Evolutionary conservation across 2,888 invertebrate species (phyloP), one percentile per base, ranked within the genome.

Genomic region (Frankliniella fusca): DNA sequence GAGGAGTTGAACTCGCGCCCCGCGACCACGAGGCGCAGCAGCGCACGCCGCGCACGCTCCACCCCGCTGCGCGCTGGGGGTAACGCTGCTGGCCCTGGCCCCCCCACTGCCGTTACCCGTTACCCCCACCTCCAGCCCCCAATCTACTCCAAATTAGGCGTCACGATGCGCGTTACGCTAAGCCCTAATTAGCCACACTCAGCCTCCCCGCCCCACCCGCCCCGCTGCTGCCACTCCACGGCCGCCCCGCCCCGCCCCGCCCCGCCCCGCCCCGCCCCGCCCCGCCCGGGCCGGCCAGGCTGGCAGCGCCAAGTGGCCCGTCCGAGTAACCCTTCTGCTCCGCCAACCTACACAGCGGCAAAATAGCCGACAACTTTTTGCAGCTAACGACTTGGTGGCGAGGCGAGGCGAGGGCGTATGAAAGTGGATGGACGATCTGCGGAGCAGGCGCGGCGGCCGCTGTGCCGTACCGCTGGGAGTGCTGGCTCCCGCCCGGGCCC

Each of bases 121-220:
- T n/a, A 18, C 61, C 61, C 20, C 15, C 61, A 61, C 61, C 7
- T 18, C 61, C 7, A 18, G 18, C 61, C 61, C 20, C 61, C 20
- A 7, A 61, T 61, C n/a, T 15, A 18, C 20, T 18, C 61, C n/a
- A 61, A 61, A 61, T 61, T 61, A n/a, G 61, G n/a, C 61, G 61
- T 61, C 61, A 61, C n/a, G 38, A 61, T 61, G 12, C 27, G 70
- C 70, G 70, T 23, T 27, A 27, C 70, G 70, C 27, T 76, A 76
- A 76, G 70, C 70, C 70, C 70, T 76, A 76, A 76, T 76, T 76
- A 76, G 70, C 27, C 70, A 27, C 70, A 11, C 70, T 70, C 70
- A 23, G 18, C 5, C 54, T 2, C 38, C 38, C 38, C 38, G 38
- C 38, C 38, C 38, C 38, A 5, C 38, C 38, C 38, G 2, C 38